Base-by-base conservation (phyloP, 2,113 vertebrate species). In the Microcebus murinus region DNA sequence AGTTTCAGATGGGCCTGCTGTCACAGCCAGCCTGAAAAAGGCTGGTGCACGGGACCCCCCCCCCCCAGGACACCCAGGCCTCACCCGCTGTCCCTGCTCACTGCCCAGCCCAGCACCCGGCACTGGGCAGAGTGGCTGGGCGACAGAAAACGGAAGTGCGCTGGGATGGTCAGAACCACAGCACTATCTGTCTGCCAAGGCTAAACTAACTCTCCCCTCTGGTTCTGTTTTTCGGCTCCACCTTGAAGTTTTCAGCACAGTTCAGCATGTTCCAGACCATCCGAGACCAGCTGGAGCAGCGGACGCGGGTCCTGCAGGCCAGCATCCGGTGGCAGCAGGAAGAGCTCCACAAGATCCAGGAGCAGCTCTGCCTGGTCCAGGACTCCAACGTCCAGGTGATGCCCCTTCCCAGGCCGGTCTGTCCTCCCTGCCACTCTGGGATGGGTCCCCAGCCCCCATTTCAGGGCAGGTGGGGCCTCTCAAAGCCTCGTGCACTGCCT, bases 241-340 rank as follows among this genome's bases (percentile, higher is more conserved):
- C 84, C 82, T 68, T 70, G 23, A 94, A 99, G 98, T 98, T 99
- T 91, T 98, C 98, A 0, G 97, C 98, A 21, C 98, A 99, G 93
- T 98, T 99, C 97, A 99, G 97, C 90, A 98, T 99, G 98, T 99
- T 99, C 96, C 98, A 99, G 97, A 98, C 98, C 81, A 98, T 99
- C 90, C 99, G 99, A 94, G 98, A 98, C 90, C 98, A 99, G 94
- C 98, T 99, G 27, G 99, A 99, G 96, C 99, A 99, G 96, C 92
- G 98, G 55, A 99, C 98, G 0, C 97, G 98, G 31, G 97, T 99
- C 89, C 98, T 99, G 83, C 99, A 99, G 94, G 98, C 99, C 96
- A 99, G 99, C 68, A 99, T 99, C 96, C 98, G 98, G 20, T 99
- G 99, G 99, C 99, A 99, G 92, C 99, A 99, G 92, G 98, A 99